Conservation (phyloP, 2,888 invertebrate species). For the Aphodius sticticus region DNA sequence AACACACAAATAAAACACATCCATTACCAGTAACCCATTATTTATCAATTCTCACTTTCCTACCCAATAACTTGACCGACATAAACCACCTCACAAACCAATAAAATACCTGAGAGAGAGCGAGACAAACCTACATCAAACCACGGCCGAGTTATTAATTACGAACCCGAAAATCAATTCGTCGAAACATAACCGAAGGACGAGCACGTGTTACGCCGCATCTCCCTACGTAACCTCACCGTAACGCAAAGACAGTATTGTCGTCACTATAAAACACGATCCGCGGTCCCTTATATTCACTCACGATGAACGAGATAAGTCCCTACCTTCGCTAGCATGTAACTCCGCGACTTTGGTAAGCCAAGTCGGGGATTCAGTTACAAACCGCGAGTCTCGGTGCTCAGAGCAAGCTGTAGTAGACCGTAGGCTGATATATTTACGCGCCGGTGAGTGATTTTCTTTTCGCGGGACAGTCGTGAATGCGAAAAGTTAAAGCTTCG, state of each 20-base stretch:
- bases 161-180: too few relatives aligned
- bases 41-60: too few relatives aligned
- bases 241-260: neutral
- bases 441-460: neutral
- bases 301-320: conserved; percentile 33
- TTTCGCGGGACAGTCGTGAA: too few relatives aligned
- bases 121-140: too few relatives aligned
- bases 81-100: too few relatives aligned
- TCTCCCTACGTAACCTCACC: neutral
- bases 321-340: conserved; percentile 34
- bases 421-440: neutral
- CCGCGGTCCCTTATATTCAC: conserved; percentile 7
- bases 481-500: too few relatives aligned
- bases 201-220: neutral
- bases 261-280: neutral
- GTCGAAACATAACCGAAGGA: too few relatives aligned
- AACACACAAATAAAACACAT: too few relatives aligned
- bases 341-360: conserved; percentile 33
- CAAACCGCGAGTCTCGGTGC: conserved; percentile 36
- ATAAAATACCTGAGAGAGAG: too few relatives aligned
- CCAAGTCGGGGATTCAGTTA: conserved; percentile 36
- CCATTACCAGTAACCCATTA: too few relatives aligned
- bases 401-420: conserved; percentile 9
- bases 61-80: too few relatives aligned
- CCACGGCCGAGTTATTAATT: too few relatives aligned